Conservation (phyloP, 2,888 invertebrate genomes). For the Pycnomerus fuliginosus region DNA sequence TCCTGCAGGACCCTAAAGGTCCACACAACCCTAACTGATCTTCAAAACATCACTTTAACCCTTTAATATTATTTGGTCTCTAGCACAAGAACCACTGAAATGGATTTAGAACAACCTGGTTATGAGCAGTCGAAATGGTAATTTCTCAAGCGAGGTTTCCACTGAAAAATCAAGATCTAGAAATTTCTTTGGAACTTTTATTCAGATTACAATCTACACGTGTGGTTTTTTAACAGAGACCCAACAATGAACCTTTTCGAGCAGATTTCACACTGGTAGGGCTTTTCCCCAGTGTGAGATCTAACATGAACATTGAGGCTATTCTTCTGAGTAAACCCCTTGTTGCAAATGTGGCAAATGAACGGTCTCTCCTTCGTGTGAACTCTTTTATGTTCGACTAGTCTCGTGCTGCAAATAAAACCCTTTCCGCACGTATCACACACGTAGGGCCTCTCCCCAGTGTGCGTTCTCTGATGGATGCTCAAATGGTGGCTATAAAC, state of each 20-base stretch:
- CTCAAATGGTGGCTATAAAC: neutral
- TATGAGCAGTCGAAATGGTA: no score
- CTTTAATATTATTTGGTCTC: no score
- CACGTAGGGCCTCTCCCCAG: constrained; percentile 48
- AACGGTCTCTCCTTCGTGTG: constrained; percentile 50
- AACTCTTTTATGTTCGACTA: constrained; percentile 41
- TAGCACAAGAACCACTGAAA: no score
- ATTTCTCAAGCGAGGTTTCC: no score
- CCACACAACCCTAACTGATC: no score
- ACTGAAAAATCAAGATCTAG: no score
- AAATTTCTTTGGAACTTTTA: no score
- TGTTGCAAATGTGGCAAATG: constrained; percentile 60
- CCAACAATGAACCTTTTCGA: constrained; percentile 64
- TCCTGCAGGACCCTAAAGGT: no score
- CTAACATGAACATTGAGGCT: constrained; percentile 66
- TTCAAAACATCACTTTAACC: no score
- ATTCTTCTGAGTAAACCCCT: constrained; percentile 64
- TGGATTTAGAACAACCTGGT: no score
- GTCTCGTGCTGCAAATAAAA: constrained; percentile 48
- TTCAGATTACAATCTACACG: no score
- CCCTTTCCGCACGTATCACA: constrained; percentile 49
- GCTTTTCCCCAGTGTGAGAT: constrained; percentile 63
- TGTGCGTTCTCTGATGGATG: constrained; percentile 48
- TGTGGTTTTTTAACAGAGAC: constrained; percentile 63
- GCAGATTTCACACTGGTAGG: constrained; percentile 61